Evolutionary conservation across 2,888 invertebrate species (phyloP).

Genomic region (Acrobasis repandana): DNA sequence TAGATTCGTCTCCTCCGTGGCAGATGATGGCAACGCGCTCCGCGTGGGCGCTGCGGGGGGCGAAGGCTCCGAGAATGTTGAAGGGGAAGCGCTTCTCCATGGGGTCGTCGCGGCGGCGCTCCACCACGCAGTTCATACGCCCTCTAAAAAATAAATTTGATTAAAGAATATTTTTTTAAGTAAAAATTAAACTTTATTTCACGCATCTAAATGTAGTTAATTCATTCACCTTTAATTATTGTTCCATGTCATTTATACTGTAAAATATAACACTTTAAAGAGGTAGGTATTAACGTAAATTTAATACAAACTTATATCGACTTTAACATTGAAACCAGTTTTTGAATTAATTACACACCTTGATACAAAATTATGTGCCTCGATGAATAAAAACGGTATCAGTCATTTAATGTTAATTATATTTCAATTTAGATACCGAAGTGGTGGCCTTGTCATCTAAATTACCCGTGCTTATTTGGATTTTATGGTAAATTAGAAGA

Average conservation of each 20-base stretch:
- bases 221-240: too few species aligned
- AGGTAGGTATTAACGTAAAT: too few species aligned
- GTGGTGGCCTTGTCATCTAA: neutral
- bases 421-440: neutral
- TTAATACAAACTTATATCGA: too few species aligned
- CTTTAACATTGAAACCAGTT: too few species aligned
- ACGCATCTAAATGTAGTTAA: too few species aligned
- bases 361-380: too few species aligned
- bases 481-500: neutral
- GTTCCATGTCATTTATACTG: too few species aligned
- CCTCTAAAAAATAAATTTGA: conserved; percentile 73
- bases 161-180: too few species aligned
- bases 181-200: too few species aligned
- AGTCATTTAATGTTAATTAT: neutral
- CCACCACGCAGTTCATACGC: conserved; percentile 95
- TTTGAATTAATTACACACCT: too few species aligned
- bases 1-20: conserved; percentile 89
- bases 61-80: conserved; percentile 75
- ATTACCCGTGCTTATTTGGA: neutral
- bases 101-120: conserved; percentile 92
- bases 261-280: too few species aligned
- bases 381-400: neutral
- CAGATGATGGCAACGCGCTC: conserved; percentile 95
- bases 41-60: conserved; percentile 83
- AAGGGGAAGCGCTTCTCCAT: conserved; percentile 84